A percentile compares a stretch with the other conserved stretches of the same genome.
Evolutionary conservation across 2,797 vertebrate species (phyloP).

Genomic region (Sebastes nivosus): DNA sequence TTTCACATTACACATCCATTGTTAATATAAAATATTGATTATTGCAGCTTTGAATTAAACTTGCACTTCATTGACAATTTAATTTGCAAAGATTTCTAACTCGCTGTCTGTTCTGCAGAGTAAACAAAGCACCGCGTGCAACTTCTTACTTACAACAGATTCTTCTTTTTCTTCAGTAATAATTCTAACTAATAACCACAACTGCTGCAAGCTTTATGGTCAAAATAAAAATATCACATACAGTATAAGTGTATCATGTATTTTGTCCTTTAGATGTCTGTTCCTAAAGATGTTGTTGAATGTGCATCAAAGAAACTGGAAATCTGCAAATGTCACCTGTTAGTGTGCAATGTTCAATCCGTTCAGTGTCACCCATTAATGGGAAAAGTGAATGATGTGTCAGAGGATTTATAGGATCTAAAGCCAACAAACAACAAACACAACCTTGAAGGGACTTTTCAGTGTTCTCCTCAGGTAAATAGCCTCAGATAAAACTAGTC

Average conservation of each 20-base stretch:
- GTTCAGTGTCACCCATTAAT: not conserved
- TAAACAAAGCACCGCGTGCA: not conserved
- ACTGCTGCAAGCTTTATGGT: not conserved
- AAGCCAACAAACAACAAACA: slow-evolving; percentile 3
- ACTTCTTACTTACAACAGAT: not conserved
- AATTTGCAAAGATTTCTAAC: not conserved
- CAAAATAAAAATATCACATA: not conserved
- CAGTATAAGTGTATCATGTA: not conserved
- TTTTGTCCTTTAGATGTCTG: not conserved
- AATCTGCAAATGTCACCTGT: not conserved
- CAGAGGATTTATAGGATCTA: not conserved
- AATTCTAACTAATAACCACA: not conserved
- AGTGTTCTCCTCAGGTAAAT: not conserved
- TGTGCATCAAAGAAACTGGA: not conserved
- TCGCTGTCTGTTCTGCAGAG: not conserved
- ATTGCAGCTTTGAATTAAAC: not conserved
- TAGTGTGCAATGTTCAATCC: not conserved
- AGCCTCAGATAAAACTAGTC: not conserved
- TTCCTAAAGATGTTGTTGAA: not conserved
- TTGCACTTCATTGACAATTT: not conserved
- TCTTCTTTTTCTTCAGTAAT: not conserved
- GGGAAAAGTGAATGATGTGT: not conserved
- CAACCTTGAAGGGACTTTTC: not conserved
- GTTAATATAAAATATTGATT: not conserved
- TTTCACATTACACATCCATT: not conserved